phyloP scores from a whole-genome alignment of 1,140 invertebrate genomes.

The Apis laboriosa region DNA sequence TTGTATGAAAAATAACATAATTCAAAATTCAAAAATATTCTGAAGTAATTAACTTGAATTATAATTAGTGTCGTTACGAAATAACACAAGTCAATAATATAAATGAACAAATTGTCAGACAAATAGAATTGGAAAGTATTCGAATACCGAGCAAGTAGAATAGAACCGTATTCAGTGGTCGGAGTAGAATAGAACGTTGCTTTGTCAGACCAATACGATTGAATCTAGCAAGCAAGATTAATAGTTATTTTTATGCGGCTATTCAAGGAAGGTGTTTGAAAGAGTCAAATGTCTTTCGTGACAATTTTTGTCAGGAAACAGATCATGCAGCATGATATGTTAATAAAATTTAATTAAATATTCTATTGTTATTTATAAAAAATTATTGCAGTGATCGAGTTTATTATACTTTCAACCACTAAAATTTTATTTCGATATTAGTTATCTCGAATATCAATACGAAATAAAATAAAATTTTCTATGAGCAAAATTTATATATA shows the following conservation, averaged over 20 bases:
- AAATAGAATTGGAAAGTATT: not conserved
- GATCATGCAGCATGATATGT: no score
- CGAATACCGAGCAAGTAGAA: not conserved
- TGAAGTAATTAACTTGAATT: not conserved
- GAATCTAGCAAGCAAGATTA: not conserved
- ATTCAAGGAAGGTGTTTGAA: not conserved
- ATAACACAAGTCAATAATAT: not conserved
- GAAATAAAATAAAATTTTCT: no score
- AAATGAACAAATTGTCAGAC: not conserved
- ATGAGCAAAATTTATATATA: no score
- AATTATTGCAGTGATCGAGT: no score
- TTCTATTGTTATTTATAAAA: no score
- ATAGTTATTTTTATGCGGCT: slow-evolving; percentile 8
- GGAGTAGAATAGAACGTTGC: not conserved
- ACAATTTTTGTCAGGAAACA: not conserved
- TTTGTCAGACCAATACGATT: slow-evolving; percentile 1
- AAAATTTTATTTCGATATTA: no score
- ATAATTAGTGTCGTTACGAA: no score
- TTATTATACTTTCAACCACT: no score
- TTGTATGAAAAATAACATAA: not conserved
- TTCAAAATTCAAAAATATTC: not conserved
- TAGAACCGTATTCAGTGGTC: no score
- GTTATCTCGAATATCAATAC: no score
- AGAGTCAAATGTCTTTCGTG: not conserved
- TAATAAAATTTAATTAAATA: no score